Percentiles rank a stretch among this genome's conserved stretches.
These are phyloP conservation scores for Oscheius sp. DNA, from an alignment of 2,888 invertebrate species.

Conservation along the genomic window DNA sequence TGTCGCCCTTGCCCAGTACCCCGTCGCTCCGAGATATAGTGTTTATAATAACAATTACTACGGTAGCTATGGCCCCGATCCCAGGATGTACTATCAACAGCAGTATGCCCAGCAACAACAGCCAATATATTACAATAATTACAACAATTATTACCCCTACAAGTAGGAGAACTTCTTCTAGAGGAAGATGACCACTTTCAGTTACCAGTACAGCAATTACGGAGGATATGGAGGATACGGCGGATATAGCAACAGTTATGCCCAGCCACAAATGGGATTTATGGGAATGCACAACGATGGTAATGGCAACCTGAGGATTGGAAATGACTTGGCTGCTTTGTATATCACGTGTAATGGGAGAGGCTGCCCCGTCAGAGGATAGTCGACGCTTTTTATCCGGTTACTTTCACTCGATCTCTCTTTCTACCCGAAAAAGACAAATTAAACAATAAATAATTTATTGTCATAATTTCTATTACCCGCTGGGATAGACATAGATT, in stretches of 20 bases:
- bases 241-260: constrained; percentile 15
- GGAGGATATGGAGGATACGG: background rate
- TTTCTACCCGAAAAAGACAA: no score
- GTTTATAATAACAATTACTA: constrained; percentile 18
- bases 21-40: background rate
- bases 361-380: constrained; percentile 19
- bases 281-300: constrained; percentile 7
- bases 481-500: no score
- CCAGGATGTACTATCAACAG: constrained; percentile 16
- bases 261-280: constrained; percentile 10
- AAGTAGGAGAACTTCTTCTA: background rate
- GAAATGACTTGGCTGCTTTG: constrained; percentile 16
- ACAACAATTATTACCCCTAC: constrained; percentile 12
- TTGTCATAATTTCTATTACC: no score
- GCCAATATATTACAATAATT: background rate
- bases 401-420: no score
- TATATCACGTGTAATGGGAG: constrained; percentile 14
- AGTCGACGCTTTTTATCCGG: no score
- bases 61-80: background rate
- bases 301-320: background rate
- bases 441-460: no score
- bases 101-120: constrained; percentile 23
- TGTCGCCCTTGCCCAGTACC: background rate
- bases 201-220: background rate
- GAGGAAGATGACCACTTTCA: background rate